Percentiles rank a stretch among this genome's conserved stretches.
Evolutionary conservation across 2,888 invertebrate genomes (phyloP).

Genomic region (Drosophila emarginata): DNA sequence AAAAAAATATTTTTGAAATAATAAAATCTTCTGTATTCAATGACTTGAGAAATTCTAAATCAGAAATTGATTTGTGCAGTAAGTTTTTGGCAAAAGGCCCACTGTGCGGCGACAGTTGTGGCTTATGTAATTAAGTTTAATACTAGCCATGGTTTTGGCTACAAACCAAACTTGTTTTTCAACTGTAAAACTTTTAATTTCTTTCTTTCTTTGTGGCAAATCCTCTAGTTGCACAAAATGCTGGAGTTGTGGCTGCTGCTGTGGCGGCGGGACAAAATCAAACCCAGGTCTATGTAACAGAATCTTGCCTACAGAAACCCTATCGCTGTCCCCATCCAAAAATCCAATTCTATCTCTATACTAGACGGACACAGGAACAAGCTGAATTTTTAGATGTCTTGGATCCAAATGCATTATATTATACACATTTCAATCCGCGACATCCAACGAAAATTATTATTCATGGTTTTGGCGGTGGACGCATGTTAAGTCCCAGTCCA

Average conservation of each 20-base stretch:
- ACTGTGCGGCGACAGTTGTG: conserved; percentile 6
- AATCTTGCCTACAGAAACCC: conserved; percentile 91
- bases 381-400: conserved; percentile 89
- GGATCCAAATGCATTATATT: conserved; percentile 87
- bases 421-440: conserved; percentile 89
- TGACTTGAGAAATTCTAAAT: too few species aligned
- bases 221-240: conserved; percentile 68
- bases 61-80: too few species aligned
- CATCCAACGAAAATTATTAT: conserved; percentile 94
- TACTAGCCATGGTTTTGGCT: conserved; percentile 11
- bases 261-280: conserved; percentile 80
- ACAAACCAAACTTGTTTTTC: conserved; percentile 56
- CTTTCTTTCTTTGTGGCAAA: not conserved
- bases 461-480: conserved; percentile 94
- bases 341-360: conserved; percentile 92
- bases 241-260: conserved; percentile 61
- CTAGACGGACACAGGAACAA: conserved; percentile 89
- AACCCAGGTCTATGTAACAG: conserved; percentile 88
- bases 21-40: too few species aligned
- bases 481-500: conserved; percentile 91
- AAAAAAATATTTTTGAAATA: too few species aligned
- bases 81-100: too few species aligned
- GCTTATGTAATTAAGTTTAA: conserved; percentile 56
- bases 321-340: conserved; percentile 91
- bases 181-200: conserved; percentile 15